Evolutionary conservation across 2,797 vertebrate genomes (phyloP).

Genomic region (Sebastes steindachneri): DNA sequence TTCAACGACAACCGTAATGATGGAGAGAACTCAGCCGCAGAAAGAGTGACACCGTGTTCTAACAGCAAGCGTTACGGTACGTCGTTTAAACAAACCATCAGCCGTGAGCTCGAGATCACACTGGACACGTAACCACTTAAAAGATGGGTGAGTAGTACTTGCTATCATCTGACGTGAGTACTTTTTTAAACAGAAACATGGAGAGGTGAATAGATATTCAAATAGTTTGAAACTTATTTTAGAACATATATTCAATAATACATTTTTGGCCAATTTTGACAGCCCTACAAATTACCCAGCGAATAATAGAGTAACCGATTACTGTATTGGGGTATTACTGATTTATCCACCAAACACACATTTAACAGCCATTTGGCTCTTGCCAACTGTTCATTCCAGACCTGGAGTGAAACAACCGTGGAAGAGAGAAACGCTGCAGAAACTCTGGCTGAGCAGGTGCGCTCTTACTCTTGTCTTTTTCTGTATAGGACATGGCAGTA

Average conservation of each 20-base stretch:
- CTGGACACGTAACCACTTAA: too few relatives aligned
- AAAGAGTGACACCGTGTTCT: rapidly evolving
- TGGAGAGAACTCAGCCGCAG: rapidly evolving
- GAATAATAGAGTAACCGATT: background rate
- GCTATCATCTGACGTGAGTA: too few relatives aligned
- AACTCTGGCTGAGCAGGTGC: slow-evolving; percentile 65
- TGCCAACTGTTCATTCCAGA: slow-evolving; percentile 31
- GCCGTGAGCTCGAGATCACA: too few relatives aligned
- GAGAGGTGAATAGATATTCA: too few relatives aligned
- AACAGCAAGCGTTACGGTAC: too few relatives aligned
- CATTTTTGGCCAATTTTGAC: too few relatives aligned
- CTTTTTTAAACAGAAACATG: background rate
- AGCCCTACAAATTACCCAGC: background rate
- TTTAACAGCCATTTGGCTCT: slow-evolving; percentile 38
- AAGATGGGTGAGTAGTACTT: background rate
- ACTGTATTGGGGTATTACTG: background rate
- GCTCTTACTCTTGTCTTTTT: slow-evolving; percentile 81
- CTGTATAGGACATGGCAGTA: slow-evolving; percentile 83
- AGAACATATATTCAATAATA: too few relatives aligned
- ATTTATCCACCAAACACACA: slow-evolving; percentile 37
- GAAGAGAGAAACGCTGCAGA: slow-evolving; percentile 36
- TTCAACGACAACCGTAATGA: too few relatives aligned
- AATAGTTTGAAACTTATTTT: too few relatives aligned
- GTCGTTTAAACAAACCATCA: too few relatives aligned
- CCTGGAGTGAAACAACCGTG: slow-evolving; percentile 35